Conservation (phyloP, 2,113 vertebrate genomes). For the Lophochroa leadbeateri region DNA sequence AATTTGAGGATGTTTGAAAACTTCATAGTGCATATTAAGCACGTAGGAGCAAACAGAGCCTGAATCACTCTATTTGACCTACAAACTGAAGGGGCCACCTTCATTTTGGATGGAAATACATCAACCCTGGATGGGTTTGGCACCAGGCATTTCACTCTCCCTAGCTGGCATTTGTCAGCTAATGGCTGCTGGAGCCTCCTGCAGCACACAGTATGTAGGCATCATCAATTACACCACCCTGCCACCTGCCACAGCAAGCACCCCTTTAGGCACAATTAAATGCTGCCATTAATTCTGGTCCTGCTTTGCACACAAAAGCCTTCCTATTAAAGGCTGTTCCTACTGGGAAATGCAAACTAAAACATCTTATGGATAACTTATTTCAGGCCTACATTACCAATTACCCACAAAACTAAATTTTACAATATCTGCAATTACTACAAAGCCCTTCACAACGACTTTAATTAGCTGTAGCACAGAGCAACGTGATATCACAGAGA, state of each 20-base stretch:
- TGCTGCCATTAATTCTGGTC: slow-evolving; percentile 32
- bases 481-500: not conserved
- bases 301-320: slow-evolving; percentile 5
- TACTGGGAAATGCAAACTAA: slow-evolving; percentile 34
- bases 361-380: slow-evolving; percentile 32
- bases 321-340: slow-evolving; percentile 24
- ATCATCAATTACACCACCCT: not conserved
- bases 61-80: not conserved
- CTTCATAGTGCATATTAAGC: rapidly evolving
- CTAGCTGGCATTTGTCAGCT: not conserved
- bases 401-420: slow-evolving; percentile 29
- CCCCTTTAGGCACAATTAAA: not conserved
- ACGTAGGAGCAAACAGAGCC: not conserved
- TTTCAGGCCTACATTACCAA: slow-evolving; percentile 47
- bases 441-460: not conserved
- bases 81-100: not conserved
- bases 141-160: not conserved
- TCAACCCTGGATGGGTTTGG: not conserved
- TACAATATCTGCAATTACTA: slow-evolving; percentile 50
- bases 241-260: slow-evolving; percentile 22
- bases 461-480: not conserved
- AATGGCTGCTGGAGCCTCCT: not conserved
- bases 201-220: not conserved
- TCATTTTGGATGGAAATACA: not conserved
- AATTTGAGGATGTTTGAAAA: not conserved